Conservation (phyloP, 1,140 invertebrate genomes). For the Protaetia brevitarsis region DNA sequence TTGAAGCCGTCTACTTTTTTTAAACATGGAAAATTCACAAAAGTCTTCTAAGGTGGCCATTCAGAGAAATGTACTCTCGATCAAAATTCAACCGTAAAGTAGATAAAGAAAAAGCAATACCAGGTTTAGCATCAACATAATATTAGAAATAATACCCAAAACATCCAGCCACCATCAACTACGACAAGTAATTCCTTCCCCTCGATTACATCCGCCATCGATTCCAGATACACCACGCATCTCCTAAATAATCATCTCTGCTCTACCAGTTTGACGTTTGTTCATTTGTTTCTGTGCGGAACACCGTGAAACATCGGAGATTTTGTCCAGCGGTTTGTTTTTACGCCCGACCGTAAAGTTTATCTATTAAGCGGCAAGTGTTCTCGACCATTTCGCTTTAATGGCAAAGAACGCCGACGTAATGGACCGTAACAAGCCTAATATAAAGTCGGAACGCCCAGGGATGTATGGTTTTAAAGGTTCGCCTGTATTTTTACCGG, state of each 20-base stretch:
- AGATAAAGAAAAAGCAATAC: too few relatives aligned
- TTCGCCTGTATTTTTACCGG: not conserved
- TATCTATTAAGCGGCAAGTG: conserved; percentile 12
- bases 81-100: too few relatives aligned
- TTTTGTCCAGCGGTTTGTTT: not conserved
- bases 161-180: too few relatives aligned
- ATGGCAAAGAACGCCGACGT: not conserved
- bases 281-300: not conserved
- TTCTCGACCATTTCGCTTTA: conserved; percentile 16
- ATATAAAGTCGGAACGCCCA: conserved; percentile 2
- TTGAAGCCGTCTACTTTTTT: too few relatives aligned
- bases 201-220: too few relatives aligned
- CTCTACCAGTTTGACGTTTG: not conserved
- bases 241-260: not conserved
- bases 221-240: too few relatives aligned
- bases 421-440: conserved; percentile 12
- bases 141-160: too few relatives aligned
- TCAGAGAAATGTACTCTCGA: too few relatives aligned
- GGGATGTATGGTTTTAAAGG: not conserved
- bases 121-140: too few relatives aligned
- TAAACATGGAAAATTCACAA: too few relatives aligned
- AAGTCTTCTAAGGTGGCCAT: too few relatives aligned
- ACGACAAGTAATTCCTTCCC: too few relatives aligned
- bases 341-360: not conserved
- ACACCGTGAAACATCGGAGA: not conserved